These are phyloP conservation scores for Neoaliturus tenellus DNA, from an alignment of 2,888 invertebrate genomes.

Conservation along the genomic window DNA sequence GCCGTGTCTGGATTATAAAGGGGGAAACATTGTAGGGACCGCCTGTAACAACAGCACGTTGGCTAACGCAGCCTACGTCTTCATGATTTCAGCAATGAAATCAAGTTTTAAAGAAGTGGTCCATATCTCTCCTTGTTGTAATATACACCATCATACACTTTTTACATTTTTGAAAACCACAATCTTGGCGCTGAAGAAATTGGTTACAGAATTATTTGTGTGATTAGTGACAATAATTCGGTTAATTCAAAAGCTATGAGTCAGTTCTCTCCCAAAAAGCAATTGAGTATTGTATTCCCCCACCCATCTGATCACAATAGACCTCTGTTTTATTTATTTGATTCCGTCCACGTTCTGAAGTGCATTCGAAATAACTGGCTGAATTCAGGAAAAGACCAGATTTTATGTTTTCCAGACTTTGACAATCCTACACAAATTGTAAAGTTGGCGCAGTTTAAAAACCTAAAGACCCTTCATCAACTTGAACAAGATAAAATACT, in stretches of 20 bases:
- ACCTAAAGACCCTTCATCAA: not conserved
- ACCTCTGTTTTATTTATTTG: constrained; percentile 14
- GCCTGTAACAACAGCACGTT: too few relatives aligned
- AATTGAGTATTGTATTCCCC: not conserved
- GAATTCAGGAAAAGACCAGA: not conserved
- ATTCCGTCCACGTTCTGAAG: not conserved
- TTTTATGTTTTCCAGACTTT: not conserved
- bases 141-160: too few relatives aligned
- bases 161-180: too few relatives aligned
- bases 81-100: too few relatives aligned
- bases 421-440: not conserved
- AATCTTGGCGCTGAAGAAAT: not conserved
- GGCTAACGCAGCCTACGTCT: too few relatives aligned
- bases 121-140: too few relatives aligned
- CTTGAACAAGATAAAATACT: not conserved
- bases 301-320: not conserved
- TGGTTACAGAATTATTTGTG: not conserved
- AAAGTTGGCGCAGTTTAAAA: not conserved
- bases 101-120: too few relatives aligned
- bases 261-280: not conserved
- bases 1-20: too few relatives aligned
- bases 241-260: not conserved
- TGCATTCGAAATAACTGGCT: not conserved
- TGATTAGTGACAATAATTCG: not conserved
- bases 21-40: too few relatives aligned